phyloP scores from a whole-genome alignment of 2,113 vertebrate species.

The Romanogobio albipinnatus region DNA sequence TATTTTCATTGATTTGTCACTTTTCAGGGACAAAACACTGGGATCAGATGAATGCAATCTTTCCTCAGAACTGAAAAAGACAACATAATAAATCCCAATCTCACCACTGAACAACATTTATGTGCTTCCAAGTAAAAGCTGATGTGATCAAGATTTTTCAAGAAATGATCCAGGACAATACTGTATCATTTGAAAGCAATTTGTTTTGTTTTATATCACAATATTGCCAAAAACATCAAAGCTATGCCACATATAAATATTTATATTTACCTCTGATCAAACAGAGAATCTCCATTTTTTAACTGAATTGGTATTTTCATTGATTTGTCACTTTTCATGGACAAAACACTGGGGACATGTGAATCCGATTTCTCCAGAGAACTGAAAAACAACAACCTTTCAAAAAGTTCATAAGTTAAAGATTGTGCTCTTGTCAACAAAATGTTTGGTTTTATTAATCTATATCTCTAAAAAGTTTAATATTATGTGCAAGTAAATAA shows the following conservation, averaged over 20 bases:
- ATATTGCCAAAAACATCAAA: not conserved
- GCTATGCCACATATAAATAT: not conserved
- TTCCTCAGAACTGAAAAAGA: no score
- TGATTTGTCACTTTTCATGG: conserved; percentile 34
- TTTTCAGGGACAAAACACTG: no score
- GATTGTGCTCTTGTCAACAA: not conserved
- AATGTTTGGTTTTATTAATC: not conserved
- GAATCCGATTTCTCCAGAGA: conserved; percentile 3
- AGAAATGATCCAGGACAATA: no score
- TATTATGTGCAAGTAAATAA: no score
- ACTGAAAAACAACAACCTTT: not conserved
- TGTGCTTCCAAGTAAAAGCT: no score
- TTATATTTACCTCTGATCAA: not conserved
- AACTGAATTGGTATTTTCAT: not conserved
- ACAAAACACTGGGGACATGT: conserved; percentile 6
- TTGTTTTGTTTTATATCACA: no score
- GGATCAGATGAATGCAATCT: no score
- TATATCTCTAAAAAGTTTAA: no score
- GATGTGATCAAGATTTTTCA: no score
- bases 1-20: not conserved
- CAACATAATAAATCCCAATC: no score
- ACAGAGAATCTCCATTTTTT: not conserved
- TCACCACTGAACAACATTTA: not conserved
- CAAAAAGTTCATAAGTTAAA: no score
- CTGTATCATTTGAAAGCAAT: no score